A percentile compares a stretch with the other conserved stretches of the same genome.
Evolutionary conservation across 2,113 vertebrate species (phyloP).

Genomic region (Mormoops blainvillei): DNA sequence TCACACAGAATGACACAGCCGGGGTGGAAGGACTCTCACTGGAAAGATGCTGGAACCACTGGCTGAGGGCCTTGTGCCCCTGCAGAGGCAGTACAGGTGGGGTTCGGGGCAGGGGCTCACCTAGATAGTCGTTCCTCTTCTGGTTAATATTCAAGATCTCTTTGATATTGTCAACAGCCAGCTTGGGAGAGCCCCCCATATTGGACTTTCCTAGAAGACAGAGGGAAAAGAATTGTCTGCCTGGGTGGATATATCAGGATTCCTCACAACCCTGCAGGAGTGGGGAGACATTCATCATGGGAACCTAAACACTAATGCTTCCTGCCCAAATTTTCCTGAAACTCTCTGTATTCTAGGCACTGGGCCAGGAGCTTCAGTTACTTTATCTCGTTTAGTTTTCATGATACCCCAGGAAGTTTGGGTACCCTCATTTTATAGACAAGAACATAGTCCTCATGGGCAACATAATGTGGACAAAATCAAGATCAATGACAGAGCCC

Average conservation of each 20-base stretch:
- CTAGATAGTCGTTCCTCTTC: constrained; percentile 79
- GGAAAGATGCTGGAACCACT: neutral
- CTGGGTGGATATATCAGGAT: fast-evolving
- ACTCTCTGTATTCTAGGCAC: neutral
- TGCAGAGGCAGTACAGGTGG: neutral
- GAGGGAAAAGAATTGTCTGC: neutral
- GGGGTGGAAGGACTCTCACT: fast-evolving
- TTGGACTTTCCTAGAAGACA: constrained; percentile 82
- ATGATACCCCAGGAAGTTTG: neutral
- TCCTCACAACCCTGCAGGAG: neutral
- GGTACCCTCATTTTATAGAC: neutral
- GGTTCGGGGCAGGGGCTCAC: constrained; percentile 59
- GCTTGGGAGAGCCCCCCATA: constrained; percentile 75
- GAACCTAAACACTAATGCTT: neutral
- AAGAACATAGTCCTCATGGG: neutral
- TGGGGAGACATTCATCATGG: neutral
- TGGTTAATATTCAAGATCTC: constrained; percentile 73
- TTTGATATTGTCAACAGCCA: constrained; percentile 73
- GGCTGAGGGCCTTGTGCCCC: fast-evolving
- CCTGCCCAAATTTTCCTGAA: no score
- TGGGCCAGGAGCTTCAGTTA: no score
- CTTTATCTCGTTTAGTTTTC: neutral
- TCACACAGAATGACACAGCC: neutral
- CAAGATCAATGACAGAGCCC: neutral
- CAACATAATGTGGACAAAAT: neutral